phyloP scores from a whole-genome alignment of 2,888 invertebrate genomes.

The Allacma fusca region DNA sequence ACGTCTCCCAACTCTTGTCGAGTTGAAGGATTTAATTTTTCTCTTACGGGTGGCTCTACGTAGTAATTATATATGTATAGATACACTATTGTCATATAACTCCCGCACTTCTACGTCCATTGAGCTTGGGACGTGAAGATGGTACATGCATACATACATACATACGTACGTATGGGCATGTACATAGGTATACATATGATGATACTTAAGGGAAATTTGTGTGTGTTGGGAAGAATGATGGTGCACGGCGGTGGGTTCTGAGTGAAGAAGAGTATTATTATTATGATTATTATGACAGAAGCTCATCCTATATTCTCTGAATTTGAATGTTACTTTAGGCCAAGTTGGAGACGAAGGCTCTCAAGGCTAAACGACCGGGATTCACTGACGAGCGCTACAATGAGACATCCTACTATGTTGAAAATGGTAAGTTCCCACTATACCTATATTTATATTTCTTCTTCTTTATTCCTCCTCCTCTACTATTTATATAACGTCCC shows the following conservation, averaged over 20 bases:
- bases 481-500: no score
- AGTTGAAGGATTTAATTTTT: conserved; percentile 16
- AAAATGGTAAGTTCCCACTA: conserved; percentile 79
- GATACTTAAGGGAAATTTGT: no score
- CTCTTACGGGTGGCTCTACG: not conserved
- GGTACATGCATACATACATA: no score
- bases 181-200: no score
- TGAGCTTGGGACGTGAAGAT: no score
- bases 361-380: conserved; percentile 89
- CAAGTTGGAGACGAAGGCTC: conserved; percentile 87
- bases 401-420: conserved; percentile 93
- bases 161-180: no score
- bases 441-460: not conserved
- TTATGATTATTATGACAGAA: conserved; percentile 21
- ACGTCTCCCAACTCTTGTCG: not conserved
- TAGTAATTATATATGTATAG: no score
- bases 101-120: no score
- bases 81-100: no score
- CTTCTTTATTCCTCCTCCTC: not conserved
- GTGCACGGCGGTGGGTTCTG: not conserved
- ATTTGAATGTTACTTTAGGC: conserved; percentile 69
- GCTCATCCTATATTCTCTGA: conserved; percentile 20
- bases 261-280: conserved; percentile 28
- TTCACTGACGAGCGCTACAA: conserved; percentile 92
- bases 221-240: no score